Base-by-base conservation (phyloP, 2,797 vertebrate species). In the Crocodylus rhombifer region DNA sequence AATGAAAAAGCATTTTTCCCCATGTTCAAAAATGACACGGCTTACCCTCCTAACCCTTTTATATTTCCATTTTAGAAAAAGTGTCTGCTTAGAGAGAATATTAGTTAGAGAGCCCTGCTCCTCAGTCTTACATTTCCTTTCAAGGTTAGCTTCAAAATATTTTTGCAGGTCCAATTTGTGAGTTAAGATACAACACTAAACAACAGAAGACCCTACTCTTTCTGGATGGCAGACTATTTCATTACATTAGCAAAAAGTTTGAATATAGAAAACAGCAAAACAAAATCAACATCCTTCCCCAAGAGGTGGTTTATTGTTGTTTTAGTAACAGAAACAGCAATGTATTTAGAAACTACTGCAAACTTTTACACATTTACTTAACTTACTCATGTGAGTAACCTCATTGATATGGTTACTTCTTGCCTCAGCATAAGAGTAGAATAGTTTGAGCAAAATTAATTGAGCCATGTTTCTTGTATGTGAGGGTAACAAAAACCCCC, bases 1-100 rank as follows among this genome's bases (percentile, higher is more conserved):
- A 95, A 92, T 74, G 10, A 85, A 67, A 95, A 94, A 89, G 21
- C 57, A 5, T 20, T 60, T 20, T 90, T 87, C 92, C 62, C 28
- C 16, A 77, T 69, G 13, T 30, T 60, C 13, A 80, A 57, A 90
- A 86, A 69, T 62, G 23, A 16, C 33, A 42, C 3, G 18, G 10
- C 69, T 20, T 88, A 89, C 33, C 4, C 5, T 87, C 30, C 88
- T 51, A 20, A 14, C 4, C 60, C 63, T 84, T 91, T 62, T 23
- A 7, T 21, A n/a, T 7, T 21, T 20, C 84, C 74, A 2, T 33
- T 87, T 63, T 77, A 78, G 30, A 14, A 78, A 93, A 91, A 81
- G 9, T 79, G 21, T 21, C 26, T 13, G 2, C 42, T 51, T 18
- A 77, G 61, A 21, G 5, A 36, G 11, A 1, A 5, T 1, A 1